Evolutionary conservation across 2,888 invertebrate genomes (phyloP).

Genomic region (Agrotis exclamationis): DNA sequence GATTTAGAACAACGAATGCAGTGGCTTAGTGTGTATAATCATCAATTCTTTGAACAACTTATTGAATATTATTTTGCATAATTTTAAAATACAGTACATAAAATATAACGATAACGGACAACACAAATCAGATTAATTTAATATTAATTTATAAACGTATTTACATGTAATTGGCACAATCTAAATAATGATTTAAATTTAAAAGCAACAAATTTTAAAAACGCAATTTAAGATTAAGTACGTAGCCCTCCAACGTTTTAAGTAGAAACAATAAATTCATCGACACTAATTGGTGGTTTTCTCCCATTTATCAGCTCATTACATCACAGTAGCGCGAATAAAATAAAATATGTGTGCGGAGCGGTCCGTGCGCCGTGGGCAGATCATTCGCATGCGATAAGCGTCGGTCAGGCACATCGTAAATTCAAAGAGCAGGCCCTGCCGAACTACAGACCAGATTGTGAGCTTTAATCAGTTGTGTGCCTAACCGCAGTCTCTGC

Average conservation of each 20-base stretch:
- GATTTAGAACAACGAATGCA: neutral
- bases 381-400: conserved; percentile 91
- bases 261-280: conserved; percentile 92
- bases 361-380: conserved; percentile 89
- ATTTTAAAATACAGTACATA: neutral
- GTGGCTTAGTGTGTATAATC: neutral
- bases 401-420: conserved; percentile 91
- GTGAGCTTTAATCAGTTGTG: conserved; percentile 87
- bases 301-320: conserved; percentile 91
- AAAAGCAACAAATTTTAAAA: conserved; percentile 81
- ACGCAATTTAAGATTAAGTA: conserved; percentile 89
- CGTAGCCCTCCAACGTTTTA: conserved; percentile 90
- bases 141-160: conserved; percentile 30
- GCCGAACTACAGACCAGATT: conserved; percentile 90
- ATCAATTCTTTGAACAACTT: neutral
- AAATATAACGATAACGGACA: conserved; percentile 5
- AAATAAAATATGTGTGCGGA: conserved; percentile 91
- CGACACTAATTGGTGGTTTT: conserved; percentile 92
- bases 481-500: conserved; percentile 76
- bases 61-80: neutral
- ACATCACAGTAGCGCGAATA: conserved; percentile 92
- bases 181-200: conserved; percentile 79
- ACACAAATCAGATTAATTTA: conserved; percentile 37
- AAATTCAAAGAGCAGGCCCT: conserved; percentile 90
- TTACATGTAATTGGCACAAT: conserved; percentile 54